Conservation (phyloP, 2,888 invertebrate species). For the Oithona nana region DNA sequence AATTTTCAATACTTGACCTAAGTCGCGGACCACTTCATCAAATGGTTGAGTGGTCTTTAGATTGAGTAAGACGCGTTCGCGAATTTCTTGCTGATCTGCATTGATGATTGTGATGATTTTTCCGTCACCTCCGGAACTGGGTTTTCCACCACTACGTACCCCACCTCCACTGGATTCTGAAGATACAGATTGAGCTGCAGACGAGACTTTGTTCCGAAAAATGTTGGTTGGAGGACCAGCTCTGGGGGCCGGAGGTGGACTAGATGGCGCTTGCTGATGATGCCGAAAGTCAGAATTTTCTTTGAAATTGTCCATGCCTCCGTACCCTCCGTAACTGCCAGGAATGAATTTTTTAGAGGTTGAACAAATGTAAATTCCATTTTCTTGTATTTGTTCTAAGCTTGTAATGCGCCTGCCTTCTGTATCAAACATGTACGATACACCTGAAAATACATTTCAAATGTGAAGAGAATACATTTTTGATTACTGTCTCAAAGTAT, state of each 20-base stretch:
- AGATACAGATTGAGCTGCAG: slow-evolving; percentile 18
- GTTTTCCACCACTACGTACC: slow-evolving; percentile 35
- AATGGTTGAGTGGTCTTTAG: slow-evolving; percentile 79
- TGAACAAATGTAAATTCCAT: slow-evolving; percentile 79
- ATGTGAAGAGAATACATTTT: neutral
- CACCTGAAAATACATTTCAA: neutral
- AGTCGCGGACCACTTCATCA: slow-evolving; percentile 77
- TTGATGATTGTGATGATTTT: slow-evolving; percentile 80
- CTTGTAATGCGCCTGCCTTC: slow-evolving; percentile 67
- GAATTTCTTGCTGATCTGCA: slow-evolving; percentile 33
- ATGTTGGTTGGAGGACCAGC: no score
- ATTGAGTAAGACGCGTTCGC: slow-evolving; percentile 78
- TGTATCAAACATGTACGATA: slow-evolving; percentile 61
- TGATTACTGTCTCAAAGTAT: neutral
- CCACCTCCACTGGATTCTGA: slow-evolving; percentile 18
- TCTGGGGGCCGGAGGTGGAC: neutral
- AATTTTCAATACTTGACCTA: slow-evolving; percentile 80
- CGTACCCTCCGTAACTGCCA: slow-evolving; percentile 7
- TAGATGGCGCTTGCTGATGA: neutral
- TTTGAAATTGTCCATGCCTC: neutral
- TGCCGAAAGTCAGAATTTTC: neutral
- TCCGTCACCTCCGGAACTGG: slow-evolving; percentile 40
- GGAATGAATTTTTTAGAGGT: slow-evolving; percentile 61
- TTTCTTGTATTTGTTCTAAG: slow-evolving; percentile 68
- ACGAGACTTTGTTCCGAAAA: neutral